Evolutionary conservation across 1,140 invertebrate genomes (phyloP).

Genomic region (Meloidogyne exigua): DNA sequence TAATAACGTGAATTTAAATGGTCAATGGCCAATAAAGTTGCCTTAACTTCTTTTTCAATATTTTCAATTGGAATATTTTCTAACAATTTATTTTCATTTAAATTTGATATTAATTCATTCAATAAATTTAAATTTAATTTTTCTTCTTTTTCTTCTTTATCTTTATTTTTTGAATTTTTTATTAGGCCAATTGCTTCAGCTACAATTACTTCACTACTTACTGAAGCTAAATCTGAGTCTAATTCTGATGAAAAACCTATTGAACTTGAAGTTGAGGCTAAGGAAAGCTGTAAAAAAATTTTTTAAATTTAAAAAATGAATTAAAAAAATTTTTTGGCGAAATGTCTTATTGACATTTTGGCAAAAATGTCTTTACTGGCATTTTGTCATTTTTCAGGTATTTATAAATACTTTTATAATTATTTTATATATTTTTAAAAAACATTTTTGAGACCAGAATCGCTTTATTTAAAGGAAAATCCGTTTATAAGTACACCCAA

Average conservation of each 20-base stretch:
- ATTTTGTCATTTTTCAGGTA: no score
- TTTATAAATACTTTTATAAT: no score
- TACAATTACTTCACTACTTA: slow-evolving; percentile 37
- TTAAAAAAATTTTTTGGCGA: neutral
- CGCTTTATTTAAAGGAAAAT: no score
- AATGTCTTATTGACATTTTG: no score
- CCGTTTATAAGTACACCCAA: neutral
- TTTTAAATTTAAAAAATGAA: neutral
- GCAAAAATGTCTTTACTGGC: no score
- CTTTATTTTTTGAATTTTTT: no score
- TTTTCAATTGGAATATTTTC: slow-evolving; percentile 14
- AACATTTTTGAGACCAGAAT: no score
- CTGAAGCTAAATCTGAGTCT: slow-evolving; percentile 38
- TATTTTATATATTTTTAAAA: no score
- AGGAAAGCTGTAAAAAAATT: slow-evolving; percentile 11
- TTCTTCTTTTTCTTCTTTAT: neutral
- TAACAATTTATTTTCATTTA: neutral
- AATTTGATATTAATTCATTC: neutral
- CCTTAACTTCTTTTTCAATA: slow-evolving; percentile 28
- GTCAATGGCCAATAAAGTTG: slow-evolving; percentile 2
- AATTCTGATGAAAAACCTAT: slow-evolving; percentile 19
- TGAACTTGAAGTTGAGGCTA: slow-evolving; percentile 25
- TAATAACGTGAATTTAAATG: slow-evolving; percentile 21
- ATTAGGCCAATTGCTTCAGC: slow-evolving; percentile 22
- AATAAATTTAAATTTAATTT: neutral